A percentile compares a stretch with the other conserved stretches of the same genome.
These are phyloP conservation scores for Oenanthe melanoleuca DNA, from an alignment of 2,113 vertebrate genomes.

Conservation along the genomic window DNA sequence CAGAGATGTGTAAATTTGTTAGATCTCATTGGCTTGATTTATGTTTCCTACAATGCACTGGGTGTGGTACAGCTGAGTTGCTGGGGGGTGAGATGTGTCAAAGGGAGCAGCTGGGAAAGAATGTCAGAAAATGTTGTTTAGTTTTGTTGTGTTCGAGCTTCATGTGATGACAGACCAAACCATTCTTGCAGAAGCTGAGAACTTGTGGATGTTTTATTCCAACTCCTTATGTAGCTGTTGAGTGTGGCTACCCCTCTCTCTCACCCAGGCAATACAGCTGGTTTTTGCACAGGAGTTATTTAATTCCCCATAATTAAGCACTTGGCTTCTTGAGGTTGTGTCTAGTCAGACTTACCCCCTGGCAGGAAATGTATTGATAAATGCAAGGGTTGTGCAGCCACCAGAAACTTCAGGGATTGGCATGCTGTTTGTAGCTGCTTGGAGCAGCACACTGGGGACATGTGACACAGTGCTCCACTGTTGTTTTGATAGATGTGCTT, in stretches of 20 bases:
- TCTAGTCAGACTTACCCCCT: background rate
- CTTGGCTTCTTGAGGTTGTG: background rate
- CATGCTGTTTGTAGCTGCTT: background rate
- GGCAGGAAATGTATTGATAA: background rate
- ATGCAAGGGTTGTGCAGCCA: background rate
- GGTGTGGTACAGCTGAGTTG: background rate
- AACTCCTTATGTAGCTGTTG: background rate
- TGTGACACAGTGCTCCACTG: rapidly evolving
- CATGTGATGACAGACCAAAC: background rate
- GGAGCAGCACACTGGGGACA: rapidly evolving
- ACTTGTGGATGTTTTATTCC: background rate
- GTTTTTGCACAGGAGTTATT: rapidly evolving
- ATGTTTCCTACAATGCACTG: rapidly evolving
- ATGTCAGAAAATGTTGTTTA: background rate
- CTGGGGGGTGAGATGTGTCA: rapidly evolving
- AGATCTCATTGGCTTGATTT: background rate
- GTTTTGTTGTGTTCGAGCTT: background rate
- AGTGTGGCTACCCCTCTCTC: background rate
- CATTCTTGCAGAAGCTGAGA: background rate
- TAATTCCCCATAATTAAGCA: background rate
- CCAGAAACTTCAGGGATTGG: background rate
- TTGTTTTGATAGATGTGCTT: background rate
- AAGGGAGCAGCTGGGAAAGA: background rate
- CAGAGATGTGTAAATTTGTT: background rate
- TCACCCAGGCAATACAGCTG: background rate